Conservation (phyloP, 2,113 vertebrate species). For the Damaliscus lunatus region DNA sequence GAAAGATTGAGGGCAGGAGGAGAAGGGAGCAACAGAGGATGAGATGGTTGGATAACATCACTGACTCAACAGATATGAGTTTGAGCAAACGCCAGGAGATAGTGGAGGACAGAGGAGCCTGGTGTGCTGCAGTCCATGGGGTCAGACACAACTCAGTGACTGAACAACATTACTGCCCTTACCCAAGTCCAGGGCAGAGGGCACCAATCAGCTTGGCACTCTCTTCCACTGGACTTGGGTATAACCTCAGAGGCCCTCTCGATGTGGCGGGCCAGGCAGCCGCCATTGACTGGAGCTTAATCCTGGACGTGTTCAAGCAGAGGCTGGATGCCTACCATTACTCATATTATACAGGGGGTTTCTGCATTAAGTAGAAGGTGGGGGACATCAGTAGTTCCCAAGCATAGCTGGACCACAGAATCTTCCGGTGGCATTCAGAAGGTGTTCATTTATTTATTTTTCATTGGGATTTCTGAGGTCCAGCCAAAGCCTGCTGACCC, state of each 20-base stretch:
- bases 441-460: background rate
- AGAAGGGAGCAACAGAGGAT: background rate
- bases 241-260: background rate
- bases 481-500: background rate
- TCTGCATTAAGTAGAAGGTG: background rate
- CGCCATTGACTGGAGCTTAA: background rate
- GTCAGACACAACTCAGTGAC: background rate
- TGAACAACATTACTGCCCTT: background rate
- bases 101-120: background rate
- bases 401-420: background rate
- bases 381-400: background rate
- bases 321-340: background rate
- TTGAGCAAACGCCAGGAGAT: background rate
- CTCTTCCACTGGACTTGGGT: background rate
- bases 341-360: background rate
- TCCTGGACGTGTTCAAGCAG: background rate
- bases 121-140: background rate
- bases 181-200: background rate
- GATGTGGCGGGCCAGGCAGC: fast-evolving
- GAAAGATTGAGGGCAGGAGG: background rate
- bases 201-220: background rate
- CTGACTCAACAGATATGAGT: background rate
- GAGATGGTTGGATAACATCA: background rate
- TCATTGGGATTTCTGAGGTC: background rate
- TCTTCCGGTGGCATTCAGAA: background rate